phyloP scores from a whole-genome alignment of 2,888 invertebrate genomes.

The Blastobasis lacticolella region DNA sequence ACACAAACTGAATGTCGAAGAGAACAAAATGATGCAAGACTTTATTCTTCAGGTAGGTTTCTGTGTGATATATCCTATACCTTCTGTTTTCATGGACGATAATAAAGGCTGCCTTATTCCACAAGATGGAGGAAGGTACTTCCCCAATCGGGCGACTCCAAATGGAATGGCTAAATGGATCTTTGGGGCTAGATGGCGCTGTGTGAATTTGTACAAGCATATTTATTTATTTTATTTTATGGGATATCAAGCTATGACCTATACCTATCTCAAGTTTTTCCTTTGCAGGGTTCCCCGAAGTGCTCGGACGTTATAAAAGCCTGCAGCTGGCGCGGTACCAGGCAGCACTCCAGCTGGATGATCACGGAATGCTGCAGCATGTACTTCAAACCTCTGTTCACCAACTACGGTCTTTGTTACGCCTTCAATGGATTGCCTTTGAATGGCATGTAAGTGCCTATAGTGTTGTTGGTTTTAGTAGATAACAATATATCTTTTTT shows the following conservation, averaged over 20 bases:
- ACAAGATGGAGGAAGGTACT: too few relatives aligned
- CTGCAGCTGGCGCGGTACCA: conserved; percentile 53
- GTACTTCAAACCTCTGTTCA: conserved; percentile 53
- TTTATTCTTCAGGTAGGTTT: conserved; percentile 46
- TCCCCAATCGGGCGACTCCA: too few relatives aligned
- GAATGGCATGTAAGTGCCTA: conserved; percentile 51
- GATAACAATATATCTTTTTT: too few relatives aligned
- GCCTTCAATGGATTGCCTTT: conserved; percentile 61
- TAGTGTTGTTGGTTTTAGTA: neutral
- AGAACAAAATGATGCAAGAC: conserved; percentile 36
- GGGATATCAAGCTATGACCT: too few relatives aligned
- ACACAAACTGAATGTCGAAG: conserved; percentile 27
- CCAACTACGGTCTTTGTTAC: conserved; percentile 59
- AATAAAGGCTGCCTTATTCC: too few relatives aligned
- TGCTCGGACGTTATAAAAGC: conserved; percentile 56
- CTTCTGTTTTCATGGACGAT: too few relatives aligned
- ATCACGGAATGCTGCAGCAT: conserved; percentile 49
- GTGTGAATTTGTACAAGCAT: too few relatives aligned
- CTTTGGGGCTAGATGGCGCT: too few relatives aligned
- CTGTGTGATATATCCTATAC: too few relatives aligned
- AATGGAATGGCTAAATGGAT: too few relatives aligned
- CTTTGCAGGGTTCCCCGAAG: conserved; percentile 45
- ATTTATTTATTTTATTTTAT: too few relatives aligned
- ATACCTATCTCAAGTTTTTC: neutral
- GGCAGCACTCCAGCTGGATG: conserved; percentile 39